These are phyloP conservation scores for Trematomus loennbergii DNA, from an alignment of 2,113 vertebrate species.

Conservation along the genomic window DNA sequence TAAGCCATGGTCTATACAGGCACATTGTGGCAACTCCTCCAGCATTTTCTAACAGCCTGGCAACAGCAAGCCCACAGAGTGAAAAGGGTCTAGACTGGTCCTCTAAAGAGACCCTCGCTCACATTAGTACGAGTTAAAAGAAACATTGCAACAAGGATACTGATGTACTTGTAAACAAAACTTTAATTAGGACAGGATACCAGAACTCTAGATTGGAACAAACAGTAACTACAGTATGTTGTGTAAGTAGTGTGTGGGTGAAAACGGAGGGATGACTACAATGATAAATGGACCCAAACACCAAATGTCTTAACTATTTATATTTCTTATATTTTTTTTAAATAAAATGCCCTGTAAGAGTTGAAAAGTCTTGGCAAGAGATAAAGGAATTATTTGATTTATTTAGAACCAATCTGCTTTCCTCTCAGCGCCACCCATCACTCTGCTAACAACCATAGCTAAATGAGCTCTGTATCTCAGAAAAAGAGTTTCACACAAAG, in stretches of 20 bases:
- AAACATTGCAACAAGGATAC: conserved; percentile 58
- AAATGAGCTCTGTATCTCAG: conserved; percentile 68
- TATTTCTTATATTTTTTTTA: conserved; percentile 33
- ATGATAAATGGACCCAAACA: conserved; percentile 21
- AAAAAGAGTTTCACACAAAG: conserved; percentile 60
- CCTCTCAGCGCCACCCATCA: conserved; percentile 63
- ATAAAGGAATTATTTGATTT: conserved; percentile 58
- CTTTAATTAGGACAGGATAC: conserved; percentile 54
- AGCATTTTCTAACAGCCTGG: conserved; percentile 72
- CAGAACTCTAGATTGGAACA: conserved; percentile 28
- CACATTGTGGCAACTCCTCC: conserved; percentile 70
- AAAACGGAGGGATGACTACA: conserved; percentile 23
- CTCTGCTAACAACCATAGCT: conserved; percentile 65
- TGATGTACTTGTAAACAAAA: conserved; percentile 56
- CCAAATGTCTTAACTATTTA: conserved; percentile 5
- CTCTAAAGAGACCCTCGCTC: conserved; percentile 61
- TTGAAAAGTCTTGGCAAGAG: conserved; percentile 36
- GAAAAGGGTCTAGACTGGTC: conserved; percentile 73
- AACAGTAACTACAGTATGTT: conserved; percentile 27
- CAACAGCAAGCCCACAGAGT: conserved; percentile 61
- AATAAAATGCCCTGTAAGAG: conserved; percentile 14
- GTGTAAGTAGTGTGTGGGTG: conserved; percentile 6
- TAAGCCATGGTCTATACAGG: conserved; percentile 72
- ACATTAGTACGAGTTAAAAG: conserved; percentile 62
- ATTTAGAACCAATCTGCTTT: conserved; percentile 59